Base-by-base conservation (phyloP, 2,888 invertebrate species). In the Ceratothoa steindachneri region DNA sequence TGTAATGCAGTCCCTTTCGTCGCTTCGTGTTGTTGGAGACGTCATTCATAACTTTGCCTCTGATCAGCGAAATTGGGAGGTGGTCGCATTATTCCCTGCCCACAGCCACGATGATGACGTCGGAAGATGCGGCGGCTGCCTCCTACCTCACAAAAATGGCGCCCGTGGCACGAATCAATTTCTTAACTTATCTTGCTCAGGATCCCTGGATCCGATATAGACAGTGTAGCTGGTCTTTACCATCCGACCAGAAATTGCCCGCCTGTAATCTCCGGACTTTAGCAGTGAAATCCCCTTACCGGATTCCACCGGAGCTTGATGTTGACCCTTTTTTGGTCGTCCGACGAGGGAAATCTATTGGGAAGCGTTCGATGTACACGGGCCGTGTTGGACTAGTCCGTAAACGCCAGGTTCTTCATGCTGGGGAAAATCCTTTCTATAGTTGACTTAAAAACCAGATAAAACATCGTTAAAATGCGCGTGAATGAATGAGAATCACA, bases 41-140 rank as follows among this genome's bases (percentile, higher is more conserved):
- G 19, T 79, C 78, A 28, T 77, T 71, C 53, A 76, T 69, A 7
- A 72, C 51, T 67, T 80, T 77, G 31, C 71, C 72, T 19, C 30
- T 68, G 19, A 78, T 70, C n/a, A 60, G 66, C 1, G 66, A 12
- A 31, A 78, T 52, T 12, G 80, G 80, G 41, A 80, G 76, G 65
- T 71, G 64, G 67, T 80, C 80, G 70, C 77, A 80, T 51, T 76
- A 75, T 75, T 77, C 81, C 55, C 68, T 76, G 64, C 75, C 80
- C 60, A 77, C 75, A 52, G 72, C 80, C 53, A 77, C 80, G 64
- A 70, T 72, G 74, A 73, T 70, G 71, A 74, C 55, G 69, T 30
- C 73, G 53, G 76, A 70, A 4, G 66, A 53, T 12, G 52, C 60
- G 29, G 77, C 60, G 3, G 80, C 80, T 64, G 30, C 76, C 55